Percentiles rank a stretch among this genome's conserved stretches.
These are phyloP conservation scores for Hesperia comma DNA, from an alignment of 2,888 invertebrate genomes.

Conservation along the genomic window DNA sequence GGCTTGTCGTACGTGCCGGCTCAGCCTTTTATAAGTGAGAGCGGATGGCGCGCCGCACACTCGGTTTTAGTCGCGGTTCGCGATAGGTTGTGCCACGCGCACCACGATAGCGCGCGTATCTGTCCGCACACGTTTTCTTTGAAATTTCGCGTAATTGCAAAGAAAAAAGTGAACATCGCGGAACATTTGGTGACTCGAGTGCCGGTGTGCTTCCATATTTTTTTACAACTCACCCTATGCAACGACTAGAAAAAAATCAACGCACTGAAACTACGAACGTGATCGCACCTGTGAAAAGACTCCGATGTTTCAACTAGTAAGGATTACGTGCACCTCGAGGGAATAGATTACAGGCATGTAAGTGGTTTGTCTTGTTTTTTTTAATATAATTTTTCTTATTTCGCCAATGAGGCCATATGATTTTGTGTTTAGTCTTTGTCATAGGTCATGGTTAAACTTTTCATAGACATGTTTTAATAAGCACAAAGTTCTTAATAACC, in stretches of 20 bases:
- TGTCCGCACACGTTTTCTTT: conserved; percentile 77
- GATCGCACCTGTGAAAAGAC: conserved; percentile 70
- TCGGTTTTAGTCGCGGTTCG: conserved; percentile 72
- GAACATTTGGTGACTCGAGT: conserved; percentile 71
- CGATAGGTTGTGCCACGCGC: conserved; percentile 81
- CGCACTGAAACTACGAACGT: conserved; percentile 57
- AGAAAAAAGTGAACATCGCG: conserved; percentile 76
- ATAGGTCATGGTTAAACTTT: too few species aligned
- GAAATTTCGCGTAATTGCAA: conserved; percentile 81
- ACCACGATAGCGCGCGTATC: conserved; percentile 76
- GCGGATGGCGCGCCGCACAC: conserved; percentile 68
- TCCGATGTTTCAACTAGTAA: conserved; percentile 71
- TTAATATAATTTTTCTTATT: background rate
- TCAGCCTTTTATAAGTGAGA: conserved; percentile 60
- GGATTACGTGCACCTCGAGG: conserved; percentile 72
- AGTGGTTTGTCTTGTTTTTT: conserved; percentile 33
- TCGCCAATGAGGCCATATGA: too few species aligned
- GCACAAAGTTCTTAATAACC: too few species aligned
- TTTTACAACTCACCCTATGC: conserved; percentile 53
- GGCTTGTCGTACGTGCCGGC: conserved; percentile 28
- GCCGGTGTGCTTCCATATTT: conserved; percentile 70
- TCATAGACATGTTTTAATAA: too few species aligned
- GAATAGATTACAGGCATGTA: conserved; percentile 55
- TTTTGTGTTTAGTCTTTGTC: too few species aligned
- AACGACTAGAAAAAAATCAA: conserved; percentile 46